Evolutionary conservation across 1,140 invertebrate genomes (phyloP).

Genomic region (Microplitis demolitor): DNA sequence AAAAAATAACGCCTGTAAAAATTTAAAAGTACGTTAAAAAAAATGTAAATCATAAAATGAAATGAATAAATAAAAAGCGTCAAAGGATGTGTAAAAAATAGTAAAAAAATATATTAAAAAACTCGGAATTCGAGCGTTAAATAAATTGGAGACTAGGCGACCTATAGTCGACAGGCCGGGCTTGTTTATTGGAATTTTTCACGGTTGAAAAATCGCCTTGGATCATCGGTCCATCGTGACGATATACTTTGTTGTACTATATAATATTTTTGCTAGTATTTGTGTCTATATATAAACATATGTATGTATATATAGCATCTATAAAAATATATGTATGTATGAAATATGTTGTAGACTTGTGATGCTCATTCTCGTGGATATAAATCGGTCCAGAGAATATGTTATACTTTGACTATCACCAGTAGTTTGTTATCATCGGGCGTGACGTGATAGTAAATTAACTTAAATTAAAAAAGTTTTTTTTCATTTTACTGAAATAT

Average conservation of each 20-base stretch:
- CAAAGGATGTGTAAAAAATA: not conserved
- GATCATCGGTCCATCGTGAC: slow-evolving; percentile 24
- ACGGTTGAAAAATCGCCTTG: slow-evolving; percentile 28
- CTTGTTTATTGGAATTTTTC: slow-evolving; percentile 16
- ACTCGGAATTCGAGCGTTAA: not conserved
- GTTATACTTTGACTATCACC: slow-evolving; percentile 8
- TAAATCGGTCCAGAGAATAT: slow-evolving; percentile 14
- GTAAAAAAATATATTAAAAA: not conserved
- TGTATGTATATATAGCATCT: no score
- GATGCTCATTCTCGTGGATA: slow-evolving; percentile 30
- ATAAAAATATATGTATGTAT: no score
- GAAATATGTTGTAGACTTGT: no score
- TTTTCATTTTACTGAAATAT: not conserved
- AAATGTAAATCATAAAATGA: not conserved
- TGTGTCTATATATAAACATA: no score
- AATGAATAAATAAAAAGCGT: not conserved
- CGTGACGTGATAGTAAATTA: slow-evolving; percentile 3
- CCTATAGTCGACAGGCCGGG: not conserved
- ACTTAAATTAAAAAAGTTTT: not conserved
- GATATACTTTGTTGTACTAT: slow-evolving; percentile 20
- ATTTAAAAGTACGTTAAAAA: no score
- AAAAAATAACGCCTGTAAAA: no score
- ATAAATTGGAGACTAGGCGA: slow-evolving; percentile 12
- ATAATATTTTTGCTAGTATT: no score
- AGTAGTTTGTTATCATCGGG: slow-evolving; percentile 10